Percentiles rank a stretch among this genome's conserved stretches.
Evolutionary conservation across 2,113 vertebrate species (phyloP).

Genomic region (Dasyornis broadbenti): DNA sequence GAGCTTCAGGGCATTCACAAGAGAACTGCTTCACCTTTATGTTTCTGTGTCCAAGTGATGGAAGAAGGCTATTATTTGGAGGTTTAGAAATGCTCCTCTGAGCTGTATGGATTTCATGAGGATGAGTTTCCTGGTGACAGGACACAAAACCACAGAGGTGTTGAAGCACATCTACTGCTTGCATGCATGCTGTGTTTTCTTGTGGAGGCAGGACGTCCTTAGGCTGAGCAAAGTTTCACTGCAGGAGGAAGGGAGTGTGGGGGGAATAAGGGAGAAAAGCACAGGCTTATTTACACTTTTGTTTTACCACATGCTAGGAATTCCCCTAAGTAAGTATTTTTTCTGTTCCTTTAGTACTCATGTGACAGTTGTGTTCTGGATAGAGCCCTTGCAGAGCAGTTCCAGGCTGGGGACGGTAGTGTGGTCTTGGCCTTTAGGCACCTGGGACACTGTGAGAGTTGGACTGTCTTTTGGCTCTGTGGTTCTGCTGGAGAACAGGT

Average conservation of each 20-base stretch:
- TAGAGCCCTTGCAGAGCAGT: neutral
- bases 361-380: neutral
- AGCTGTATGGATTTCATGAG: neutral
- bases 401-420: neutral
- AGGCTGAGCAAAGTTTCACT: neutral
- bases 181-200: neutral
- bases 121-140: neutral
- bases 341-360: neutral
- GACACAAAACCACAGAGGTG: neutral
- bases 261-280: neutral
- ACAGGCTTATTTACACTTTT: neutral
- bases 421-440: neutral
- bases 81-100: neutral
- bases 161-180: neutral
- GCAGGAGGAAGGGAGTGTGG: neutral
- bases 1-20: neutral
- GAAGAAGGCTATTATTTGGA: neutral
- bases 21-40: neutral
- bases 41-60: neutral
- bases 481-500: neutral
- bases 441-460: neutral
- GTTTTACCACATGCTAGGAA: neutral
- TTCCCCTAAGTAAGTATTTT: neutral
- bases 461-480: neutral
- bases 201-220: neutral